These are phyloP conservation scores for Sylvilagus bachmani DNA, from an alignment of 2,113 vertebrate genomes.

Conservation along the genomic window DNA sequence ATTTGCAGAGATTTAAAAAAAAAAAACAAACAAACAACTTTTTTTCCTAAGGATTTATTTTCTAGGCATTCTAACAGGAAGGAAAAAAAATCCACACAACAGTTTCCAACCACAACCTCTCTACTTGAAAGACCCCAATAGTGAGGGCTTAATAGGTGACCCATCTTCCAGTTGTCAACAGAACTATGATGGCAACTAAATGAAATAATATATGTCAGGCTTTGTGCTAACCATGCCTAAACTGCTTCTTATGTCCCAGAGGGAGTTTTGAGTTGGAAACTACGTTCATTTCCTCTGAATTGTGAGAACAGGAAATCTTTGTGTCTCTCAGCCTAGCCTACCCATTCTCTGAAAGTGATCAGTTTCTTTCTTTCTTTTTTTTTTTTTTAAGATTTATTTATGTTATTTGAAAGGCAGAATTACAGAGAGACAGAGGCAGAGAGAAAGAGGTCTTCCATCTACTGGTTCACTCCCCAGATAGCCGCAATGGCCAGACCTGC, in stretches of 20 bases:
- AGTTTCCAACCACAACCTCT: neutral
- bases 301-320: neutral
- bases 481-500: too few relatives aligned
- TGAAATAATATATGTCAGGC: neutral
- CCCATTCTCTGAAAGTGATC: neutral
- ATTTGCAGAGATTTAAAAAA: neutral
- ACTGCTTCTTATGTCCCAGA: neutral
- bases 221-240: neutral
- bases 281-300: neutral
- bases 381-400: too few relatives aligned
- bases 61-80: neutral
- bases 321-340: neutral
- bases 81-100: neutral
- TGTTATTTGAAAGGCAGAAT: too few relatives aligned
- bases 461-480: too few relatives aligned
- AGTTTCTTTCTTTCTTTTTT: neutral
- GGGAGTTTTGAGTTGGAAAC: neutral
- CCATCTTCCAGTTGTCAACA: neutral
- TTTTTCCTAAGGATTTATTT: neutral
- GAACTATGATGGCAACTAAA: neutral
- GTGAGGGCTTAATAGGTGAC: fast-evolving
- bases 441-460: too few relatives aligned
- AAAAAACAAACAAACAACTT: too few relatives aligned
- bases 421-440: too few relatives aligned
- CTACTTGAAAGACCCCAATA: neutral